A percentile compares a stretch with the other conserved stretches of the same genome.
phyloP scores from a whole-genome alignment of 2,113 vertebrate genomes.

The Empidonax alnorum region DNA sequence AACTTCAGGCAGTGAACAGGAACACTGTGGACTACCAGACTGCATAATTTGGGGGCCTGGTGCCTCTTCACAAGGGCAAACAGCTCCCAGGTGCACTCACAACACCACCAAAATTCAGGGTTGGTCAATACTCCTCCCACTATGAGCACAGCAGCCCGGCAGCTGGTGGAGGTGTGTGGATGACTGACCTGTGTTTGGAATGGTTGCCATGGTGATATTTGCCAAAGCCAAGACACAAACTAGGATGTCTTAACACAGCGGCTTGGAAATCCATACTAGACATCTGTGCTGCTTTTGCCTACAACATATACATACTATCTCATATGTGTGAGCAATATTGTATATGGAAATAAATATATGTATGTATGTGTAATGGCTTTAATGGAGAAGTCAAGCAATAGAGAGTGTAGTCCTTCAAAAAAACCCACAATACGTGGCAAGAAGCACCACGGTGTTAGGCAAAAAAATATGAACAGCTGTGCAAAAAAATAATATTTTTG shows the following conservation, averaged over 20 bases:
- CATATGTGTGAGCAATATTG: fast-evolving
- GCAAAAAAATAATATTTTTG: neutral
- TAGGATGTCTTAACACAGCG: neutral
- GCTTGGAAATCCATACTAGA: neutral
- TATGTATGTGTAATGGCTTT: neutral
- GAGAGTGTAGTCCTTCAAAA: neutral
- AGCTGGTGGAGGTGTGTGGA: neutral
- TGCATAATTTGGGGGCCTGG: neutral
- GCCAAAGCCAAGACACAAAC: neutral
- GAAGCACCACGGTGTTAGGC: neutral
- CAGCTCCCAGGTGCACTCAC: neutral
- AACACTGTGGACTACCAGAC: fast-evolving
- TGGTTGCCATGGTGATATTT: neutral
- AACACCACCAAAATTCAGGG: neutral
- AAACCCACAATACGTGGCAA: neutral
- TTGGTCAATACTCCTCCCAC: neutral
- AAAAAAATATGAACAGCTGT: neutral
- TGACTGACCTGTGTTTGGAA: neutral
- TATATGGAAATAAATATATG: neutral
- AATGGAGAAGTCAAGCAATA: neutral
- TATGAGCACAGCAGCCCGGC: fast-evolving
- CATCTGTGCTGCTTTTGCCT: neutral
- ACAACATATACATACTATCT: neutral
- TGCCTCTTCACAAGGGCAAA: neutral
- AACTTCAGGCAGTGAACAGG: neutral